A percentile compares a stretch with the other conserved stretches of the same genome.
These are phyloP conservation scores for Diplazon laetatorius DNA, from an alignment of 2,888 invertebrate genomes.

Conservation along the genomic window DNA sequence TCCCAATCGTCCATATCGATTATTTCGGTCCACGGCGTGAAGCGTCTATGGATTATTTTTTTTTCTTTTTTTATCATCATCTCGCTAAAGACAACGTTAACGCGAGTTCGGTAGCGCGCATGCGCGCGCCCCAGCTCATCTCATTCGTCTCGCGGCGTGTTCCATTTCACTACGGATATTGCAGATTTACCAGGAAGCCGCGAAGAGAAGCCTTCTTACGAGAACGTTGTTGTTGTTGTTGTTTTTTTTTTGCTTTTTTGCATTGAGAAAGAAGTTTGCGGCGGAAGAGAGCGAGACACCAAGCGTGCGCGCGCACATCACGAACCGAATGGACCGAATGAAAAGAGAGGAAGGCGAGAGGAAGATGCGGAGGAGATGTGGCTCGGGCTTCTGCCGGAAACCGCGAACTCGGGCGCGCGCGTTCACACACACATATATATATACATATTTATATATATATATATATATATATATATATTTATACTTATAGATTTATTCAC, in stretches of 20 bases:
- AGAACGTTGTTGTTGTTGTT: slow-evolving; percentile 23
- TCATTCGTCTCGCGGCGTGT: slow-evolving; percentile 49
- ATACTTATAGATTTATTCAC: too few species aligned
- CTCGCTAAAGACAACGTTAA: too few species aligned
- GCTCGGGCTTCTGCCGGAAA: slow-evolving; percentile 56
- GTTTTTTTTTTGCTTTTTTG: too few species aligned
- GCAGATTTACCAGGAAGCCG: slow-evolving; percentile 59
- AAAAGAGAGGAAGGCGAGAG: slow-evolving; percentile 40
- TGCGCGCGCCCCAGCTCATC: not conserved
- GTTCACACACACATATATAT: slow-evolving; percentile 1
- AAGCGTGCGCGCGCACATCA: not conserved
- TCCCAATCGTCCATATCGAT: not conserved
- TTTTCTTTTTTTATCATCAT: slow-evolving; percentile 11
- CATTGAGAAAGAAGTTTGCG: slow-evolving; percentile 33
- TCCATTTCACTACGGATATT: slow-evolving; percentile 59
- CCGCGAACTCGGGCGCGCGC: slow-evolving; percentile 43
- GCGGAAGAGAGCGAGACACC: slow-evolving; percentile 29
- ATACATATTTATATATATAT: not conserved
- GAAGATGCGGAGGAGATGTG: not conserved
- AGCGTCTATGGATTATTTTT: too few species aligned
- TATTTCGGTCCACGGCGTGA: not conserved
- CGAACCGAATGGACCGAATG: slow-evolving; percentile 48
- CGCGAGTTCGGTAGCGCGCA: not conserved
- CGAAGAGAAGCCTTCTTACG: slow-evolving; percentile 47
- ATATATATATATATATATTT: not conserved